Conservation (phyloP, 2,888 invertebrate species). For the Palloptera scutellata region DNA sequence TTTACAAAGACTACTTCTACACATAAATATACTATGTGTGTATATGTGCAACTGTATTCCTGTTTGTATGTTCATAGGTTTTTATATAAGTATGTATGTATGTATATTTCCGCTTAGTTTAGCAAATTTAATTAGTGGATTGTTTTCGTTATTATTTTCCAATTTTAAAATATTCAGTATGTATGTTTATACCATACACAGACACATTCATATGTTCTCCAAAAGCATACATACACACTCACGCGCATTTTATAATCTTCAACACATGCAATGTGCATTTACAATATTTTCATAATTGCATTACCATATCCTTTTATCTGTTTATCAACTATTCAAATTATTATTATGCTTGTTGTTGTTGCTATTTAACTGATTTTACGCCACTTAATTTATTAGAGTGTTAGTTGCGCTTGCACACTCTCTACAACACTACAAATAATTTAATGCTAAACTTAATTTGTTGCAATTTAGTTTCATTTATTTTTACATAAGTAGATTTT, state of each 20-base stretch:
- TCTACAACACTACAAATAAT: neutral
- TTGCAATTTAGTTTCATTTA: too few relatives aligned
- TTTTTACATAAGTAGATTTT: too few relatives aligned
- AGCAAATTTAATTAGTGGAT: neutral
- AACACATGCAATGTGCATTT: too few relatives aligned
- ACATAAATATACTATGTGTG: too few relatives aligned
- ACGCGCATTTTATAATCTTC: too few relatives aligned
- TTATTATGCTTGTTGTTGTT: neutral
- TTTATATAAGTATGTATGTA: neutral
- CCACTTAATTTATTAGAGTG: neutral
- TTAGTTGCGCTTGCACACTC: neutral
- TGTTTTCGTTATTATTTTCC: too few relatives aligned
- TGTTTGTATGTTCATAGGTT: neutral
- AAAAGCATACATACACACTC: too few relatives aligned
- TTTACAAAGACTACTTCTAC: too few relatives aligned
- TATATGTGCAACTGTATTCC: neutral
- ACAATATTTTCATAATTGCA: neutral
- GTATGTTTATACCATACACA: too few relatives aligned
- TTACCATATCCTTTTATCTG: neutral
- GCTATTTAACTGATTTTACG: neutral
- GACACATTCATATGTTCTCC: too few relatives aligned
- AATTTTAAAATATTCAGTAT: too few relatives aligned
- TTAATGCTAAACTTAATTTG: neutral
- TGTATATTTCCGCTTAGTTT: constrained; percentile 3
- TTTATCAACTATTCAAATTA: neutral